Conservation (phyloP, 64 coral and sea anemone genomes). For the Pachyseris speciosa region DNA sequence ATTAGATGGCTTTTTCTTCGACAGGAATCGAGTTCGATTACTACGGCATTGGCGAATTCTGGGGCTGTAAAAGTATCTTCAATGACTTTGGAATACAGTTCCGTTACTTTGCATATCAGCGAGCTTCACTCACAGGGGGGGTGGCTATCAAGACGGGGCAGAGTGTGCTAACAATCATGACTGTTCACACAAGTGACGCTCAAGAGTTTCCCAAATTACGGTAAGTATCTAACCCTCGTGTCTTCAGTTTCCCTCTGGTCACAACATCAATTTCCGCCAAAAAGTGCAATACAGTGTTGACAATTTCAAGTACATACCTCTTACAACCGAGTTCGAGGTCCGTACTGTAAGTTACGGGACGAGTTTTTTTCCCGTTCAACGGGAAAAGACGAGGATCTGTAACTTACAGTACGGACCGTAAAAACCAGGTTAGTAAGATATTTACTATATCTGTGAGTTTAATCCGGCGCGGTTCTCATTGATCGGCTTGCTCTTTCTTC, state of each 20-base stretch:
- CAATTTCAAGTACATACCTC: no score
- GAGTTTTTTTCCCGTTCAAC: no score
- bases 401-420: no score
- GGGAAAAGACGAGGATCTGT: no score
- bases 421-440: no score
- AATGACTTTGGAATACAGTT: conserved; percentile 61
- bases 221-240: no score
- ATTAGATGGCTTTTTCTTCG: background rate
- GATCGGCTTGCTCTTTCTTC: no score
- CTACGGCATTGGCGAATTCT: conserved; percentile 66
- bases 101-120: conserved; percentile 47
- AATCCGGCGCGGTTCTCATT: no score
- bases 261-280: background rate
- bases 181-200: background rate
- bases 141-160: conserved; percentile 22
- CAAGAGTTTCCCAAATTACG: conserved; percentile 16
- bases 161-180: conserved; percentile 29
- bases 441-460: no score
- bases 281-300: no score
- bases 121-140: conserved; percentile 38
- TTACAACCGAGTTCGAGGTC: no score
- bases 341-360: no score
- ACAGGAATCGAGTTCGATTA: conserved; percentile 56
- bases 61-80: conserved; percentile 50
- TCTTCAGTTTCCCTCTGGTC: background rate